Conservation (phyloP, 2,113 vertebrate genomes). For the Mus pahari region DNA sequence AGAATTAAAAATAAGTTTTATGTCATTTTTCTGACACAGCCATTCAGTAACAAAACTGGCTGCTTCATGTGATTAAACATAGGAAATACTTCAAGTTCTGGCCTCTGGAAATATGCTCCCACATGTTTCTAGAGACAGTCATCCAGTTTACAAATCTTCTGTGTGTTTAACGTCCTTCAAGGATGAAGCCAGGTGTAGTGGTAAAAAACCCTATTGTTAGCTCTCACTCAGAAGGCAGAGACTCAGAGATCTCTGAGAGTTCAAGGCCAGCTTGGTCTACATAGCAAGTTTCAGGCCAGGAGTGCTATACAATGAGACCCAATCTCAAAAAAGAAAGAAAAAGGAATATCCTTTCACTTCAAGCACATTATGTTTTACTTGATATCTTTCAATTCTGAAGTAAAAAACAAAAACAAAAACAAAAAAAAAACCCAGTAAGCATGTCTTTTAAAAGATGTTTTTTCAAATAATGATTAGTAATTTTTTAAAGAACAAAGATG, state of each 20-base stretch:
- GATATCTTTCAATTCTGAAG: background rate
- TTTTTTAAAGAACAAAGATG: background rate
- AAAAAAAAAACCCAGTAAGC: too few species aligned
- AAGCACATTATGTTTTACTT: background rate
- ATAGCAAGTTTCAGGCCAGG: background rate
- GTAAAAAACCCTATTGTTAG: background rate
- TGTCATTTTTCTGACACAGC: slow-evolving; percentile 21
- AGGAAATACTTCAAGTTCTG: background rate
- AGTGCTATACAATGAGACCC: background rate
- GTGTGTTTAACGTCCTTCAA: background rate
- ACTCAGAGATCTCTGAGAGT: background rate
- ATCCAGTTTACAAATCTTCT: slow-evolving; percentile 7
- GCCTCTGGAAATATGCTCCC: background rate
- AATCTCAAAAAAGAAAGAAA: background rate
- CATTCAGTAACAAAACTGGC: background rate
- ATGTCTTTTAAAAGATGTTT: background rate
- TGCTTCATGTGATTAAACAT: background rate
- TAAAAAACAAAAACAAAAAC: too few species aligned
- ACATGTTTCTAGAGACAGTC: background rate
- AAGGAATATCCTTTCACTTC: background rate
- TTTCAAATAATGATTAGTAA: background rate
- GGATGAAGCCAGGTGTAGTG: too few species aligned
- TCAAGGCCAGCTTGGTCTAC: background rate
- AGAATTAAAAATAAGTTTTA: slow-evolving; percentile 3
- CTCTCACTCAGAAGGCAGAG: background rate